phyloP scores from a whole-genome alignment of 2,113 vertebrate species.

The Thalassarche chlororhynchos region DNA sequence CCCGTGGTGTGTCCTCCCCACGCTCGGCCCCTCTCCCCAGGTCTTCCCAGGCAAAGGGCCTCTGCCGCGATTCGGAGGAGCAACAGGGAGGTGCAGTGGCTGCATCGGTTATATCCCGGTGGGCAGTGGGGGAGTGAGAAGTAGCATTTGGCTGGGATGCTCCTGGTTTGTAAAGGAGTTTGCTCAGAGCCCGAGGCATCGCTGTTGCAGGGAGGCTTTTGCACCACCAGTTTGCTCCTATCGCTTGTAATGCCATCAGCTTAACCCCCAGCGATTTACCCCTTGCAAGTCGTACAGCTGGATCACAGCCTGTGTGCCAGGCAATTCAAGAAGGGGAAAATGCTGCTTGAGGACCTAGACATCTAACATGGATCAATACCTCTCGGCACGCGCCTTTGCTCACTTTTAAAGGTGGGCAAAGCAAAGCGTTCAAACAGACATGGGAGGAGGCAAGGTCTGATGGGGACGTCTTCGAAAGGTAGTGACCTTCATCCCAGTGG shows the following conservation, averaged over 20 bases:
- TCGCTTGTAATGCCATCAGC: neutral
- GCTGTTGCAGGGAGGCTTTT: neutral
- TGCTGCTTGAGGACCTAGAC: neutral
- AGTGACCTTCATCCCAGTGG: neutral
- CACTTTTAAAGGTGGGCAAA: neutral
- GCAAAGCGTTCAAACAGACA: neutral
- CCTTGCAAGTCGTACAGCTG: neutral
- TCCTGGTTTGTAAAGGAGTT: neutral
- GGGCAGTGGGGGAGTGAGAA: neutral
- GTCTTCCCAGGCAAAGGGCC: neutral
- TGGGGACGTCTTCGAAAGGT: neutral
- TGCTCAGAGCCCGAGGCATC: neutral
- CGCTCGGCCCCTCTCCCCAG: neutral
- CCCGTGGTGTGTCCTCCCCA: fast-evolving
- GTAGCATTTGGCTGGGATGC: neutral
- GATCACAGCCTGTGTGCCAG: neutral
- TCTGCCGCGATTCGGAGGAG: neutral
- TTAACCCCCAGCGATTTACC: neutral
- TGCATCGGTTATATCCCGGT: neutral
- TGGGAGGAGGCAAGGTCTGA: neutral
- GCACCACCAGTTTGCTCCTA: neutral
- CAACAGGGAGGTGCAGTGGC: neutral
- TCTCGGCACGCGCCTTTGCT: neutral
- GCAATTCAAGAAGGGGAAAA: neutral
- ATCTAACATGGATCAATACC: neutral